A percentile compares a stretch with the other conserved stretches of the same genome.
Conservation (phyloP, 2,113 vertebrate genomes). For the Zootoca vivipara region DNA sequence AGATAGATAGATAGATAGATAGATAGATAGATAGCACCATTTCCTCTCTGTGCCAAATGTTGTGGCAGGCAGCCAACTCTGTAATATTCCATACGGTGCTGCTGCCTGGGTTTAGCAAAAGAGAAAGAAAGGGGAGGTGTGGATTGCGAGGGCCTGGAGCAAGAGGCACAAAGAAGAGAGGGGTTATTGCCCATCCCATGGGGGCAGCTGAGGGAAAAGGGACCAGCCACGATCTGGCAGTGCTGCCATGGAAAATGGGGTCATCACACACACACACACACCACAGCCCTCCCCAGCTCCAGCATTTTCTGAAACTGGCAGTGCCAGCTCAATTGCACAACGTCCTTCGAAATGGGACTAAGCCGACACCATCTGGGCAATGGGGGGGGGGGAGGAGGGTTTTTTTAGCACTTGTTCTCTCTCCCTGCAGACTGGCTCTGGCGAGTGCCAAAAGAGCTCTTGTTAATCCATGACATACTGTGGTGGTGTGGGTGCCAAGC, state of each 20-base stretch:
- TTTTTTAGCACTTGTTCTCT: slow-evolving; percentile 54
- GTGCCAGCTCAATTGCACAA: accelerated
- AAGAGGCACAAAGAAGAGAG: slow-evolving; percentile 15
- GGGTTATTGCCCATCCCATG: slow-evolving; percentile 15
- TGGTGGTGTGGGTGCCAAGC: slow-evolving; percentile 11
- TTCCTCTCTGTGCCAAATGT: slow-evolving; percentile 15
- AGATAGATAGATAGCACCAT: not conserved
- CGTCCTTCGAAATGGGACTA: slow-evolving; percentile 24
- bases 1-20: slow-evolving; percentile 14
- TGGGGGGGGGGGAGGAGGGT: slow-evolving; percentile 12
- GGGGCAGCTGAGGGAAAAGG: not conserved
- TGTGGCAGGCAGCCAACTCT: slow-evolving; percentile 35
- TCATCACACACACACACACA: not conserved
- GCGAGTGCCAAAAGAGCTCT: slow-evolving; percentile 48
- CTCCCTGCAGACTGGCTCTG: slow-evolving; percentile 49
- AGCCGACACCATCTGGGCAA: slow-evolving; percentile 52
- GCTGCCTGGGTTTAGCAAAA: slow-evolving; percentile 15
- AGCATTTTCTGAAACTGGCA: not conserved
- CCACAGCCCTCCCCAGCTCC: not conserved
- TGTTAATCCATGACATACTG: slow-evolving; percentile 27
- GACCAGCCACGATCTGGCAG: not conserved
- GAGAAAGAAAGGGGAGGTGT: slow-evolving; percentile 1
- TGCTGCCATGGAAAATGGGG: slow-evolving; percentile 6
- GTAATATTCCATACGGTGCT: slow-evolving; percentile 26
- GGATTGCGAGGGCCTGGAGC: not conserved